Evolutionary conservation across 2,113 vertebrate genomes (phyloP).

Genomic region (Catharus bicknelli): DNA sequence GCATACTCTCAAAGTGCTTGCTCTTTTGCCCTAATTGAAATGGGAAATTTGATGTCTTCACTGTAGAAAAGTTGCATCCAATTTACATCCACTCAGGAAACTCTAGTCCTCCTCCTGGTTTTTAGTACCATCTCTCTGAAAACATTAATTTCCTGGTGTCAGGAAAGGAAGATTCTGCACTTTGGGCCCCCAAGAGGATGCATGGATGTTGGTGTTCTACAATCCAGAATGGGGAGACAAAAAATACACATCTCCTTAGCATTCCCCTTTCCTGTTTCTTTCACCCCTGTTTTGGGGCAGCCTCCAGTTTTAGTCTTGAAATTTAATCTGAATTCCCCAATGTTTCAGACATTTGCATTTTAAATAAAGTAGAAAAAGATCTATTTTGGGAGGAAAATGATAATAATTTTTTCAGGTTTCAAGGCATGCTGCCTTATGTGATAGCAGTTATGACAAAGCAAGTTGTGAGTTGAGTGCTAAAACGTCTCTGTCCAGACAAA

Average conservation of each 20-base stretch:
- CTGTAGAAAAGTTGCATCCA: not conserved
- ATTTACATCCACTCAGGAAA: not conserved
- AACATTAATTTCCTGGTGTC: not conserved
- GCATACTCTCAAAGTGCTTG: not conserved
- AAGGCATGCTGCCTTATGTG: not conserved
- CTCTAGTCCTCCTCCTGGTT: not conserved
- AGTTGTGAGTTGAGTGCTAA: not conserved
- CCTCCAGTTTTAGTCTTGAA: not conserved
- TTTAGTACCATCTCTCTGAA: not conserved
- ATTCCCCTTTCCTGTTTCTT: not conserved
- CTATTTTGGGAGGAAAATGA: not conserved
- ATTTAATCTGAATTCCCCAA: not conserved
- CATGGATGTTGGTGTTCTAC: not conserved
- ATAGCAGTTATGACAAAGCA: not conserved
- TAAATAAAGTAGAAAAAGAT: not conserved
- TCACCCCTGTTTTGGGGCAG: accelerated
- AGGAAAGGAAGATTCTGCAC: not conserved
- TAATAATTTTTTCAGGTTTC: not conserved
- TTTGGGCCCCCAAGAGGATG: not conserved
- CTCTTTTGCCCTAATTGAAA: not conserved
- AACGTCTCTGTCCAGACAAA: not conserved
- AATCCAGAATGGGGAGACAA: not conserved
- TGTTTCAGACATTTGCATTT: not conserved
- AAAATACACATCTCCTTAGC: not conserved
- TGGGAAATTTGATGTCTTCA: not conserved